These are phyloP conservation scores for Sebastes kiyomatsui DNA, from an alignment of 2,797 vertebrate species.

Conservation along the genomic window DNA sequence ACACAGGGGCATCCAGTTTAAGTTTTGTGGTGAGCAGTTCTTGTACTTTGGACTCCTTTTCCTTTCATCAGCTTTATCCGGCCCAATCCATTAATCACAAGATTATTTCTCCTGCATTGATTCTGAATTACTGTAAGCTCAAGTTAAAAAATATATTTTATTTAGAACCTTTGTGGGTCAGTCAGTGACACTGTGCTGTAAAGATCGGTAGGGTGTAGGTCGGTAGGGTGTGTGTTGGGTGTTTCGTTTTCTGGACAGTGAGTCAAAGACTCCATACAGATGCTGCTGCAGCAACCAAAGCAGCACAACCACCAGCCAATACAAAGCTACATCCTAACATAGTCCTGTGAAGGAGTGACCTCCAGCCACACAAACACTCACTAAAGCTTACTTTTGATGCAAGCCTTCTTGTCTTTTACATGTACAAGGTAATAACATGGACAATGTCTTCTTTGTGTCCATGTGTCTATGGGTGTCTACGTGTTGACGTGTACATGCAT, in stretches of 20 bases:
- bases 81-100: too few relatives aligned
- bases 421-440: neutral
- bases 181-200: too few relatives aligned
- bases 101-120: too few relatives aligned
- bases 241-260: too few relatives aligned
- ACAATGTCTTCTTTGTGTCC: neutral
- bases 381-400: neutral
- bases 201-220: too few relatives aligned
- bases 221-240: too few relatives aligned
- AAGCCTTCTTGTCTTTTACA: neutral
- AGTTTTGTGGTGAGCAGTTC: neutral
- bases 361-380: neutral
- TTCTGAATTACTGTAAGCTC: too few relatives aligned
- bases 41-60: neutral
- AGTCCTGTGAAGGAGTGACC: too few relatives aligned
- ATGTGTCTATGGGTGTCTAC: neutral
- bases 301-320: neutral
- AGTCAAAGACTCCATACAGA: neutral
- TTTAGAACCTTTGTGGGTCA: too few relatives aligned
- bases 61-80: too few relatives aligned
- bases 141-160: too few relatives aligned
- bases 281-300: neutral
- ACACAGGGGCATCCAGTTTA: neutral
- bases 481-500: constrained; percentile 4
- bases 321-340: neutral